phyloP scores from a whole-genome alignment of 1,140 invertebrate species.

The Drosophila ambigua region DNA sequence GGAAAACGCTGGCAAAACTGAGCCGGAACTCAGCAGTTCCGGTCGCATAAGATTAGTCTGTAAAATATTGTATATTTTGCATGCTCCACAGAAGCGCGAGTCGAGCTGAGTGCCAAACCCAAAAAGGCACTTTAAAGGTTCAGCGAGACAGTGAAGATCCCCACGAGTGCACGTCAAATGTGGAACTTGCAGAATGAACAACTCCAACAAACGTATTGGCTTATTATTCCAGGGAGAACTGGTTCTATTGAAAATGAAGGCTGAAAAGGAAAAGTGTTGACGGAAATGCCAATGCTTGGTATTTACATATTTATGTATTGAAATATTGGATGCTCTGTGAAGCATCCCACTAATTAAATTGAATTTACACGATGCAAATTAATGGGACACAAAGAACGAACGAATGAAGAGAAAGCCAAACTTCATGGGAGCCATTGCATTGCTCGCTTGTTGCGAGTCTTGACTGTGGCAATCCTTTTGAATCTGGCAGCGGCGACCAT shows the following conservation, averaged over 20 bases:
- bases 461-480: conserved; percentile 48
- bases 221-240: too few species aligned
- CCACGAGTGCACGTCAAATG: neutral
- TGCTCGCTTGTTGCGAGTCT: conserved; percentile 39
- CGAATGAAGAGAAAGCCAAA: neutral
- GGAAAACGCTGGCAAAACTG: conserved; percentile 72
- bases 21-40: conserved; percentile 66
- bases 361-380: neutral
- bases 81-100: conserved; percentile 42
- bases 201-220: too few species aligned
- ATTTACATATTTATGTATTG: too few species aligned
- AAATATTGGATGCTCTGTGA: too few species aligned
- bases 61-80: conserved; percentile 69
- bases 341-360: neutral
- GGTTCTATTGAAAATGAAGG: too few species aligned
- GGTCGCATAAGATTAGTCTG: conserved; percentile 70
- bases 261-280: too few species aligned
- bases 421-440: conserved; percentile 4
- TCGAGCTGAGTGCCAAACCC: conserved; percentile 47
- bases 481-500: conserved; percentile 10
- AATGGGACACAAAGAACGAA: too few species aligned
- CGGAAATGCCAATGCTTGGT: too few species aligned
- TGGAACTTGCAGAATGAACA: neutral
- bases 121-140: conserved; percentile 29
- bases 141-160: conserved; percentile 32